These are phyloP conservation scores for Tympanuchus pallidicinctus DNA, from an alignment of 2,113 vertebrate genomes.

Conservation along the genomic window DNA sequence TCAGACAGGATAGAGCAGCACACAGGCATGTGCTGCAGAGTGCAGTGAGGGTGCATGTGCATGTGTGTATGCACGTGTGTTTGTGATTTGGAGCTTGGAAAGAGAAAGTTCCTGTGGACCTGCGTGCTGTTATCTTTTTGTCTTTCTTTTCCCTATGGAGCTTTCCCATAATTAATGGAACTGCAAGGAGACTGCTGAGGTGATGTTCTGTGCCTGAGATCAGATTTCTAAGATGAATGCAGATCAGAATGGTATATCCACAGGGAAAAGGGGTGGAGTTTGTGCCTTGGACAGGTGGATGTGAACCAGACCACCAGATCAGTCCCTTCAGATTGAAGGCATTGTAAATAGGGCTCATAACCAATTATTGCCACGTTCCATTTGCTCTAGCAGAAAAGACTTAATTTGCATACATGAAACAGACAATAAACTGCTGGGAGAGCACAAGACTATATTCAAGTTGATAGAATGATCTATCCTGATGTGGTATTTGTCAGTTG, in stretches of 20 bases:
- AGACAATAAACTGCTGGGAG: not conserved
- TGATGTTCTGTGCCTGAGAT: not conserved
- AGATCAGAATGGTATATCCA: not conserved
- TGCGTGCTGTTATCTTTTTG: not conserved
- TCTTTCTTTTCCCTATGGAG: not conserved
- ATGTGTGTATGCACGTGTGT: too few relatives aligned
- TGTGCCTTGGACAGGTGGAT: not conserved
- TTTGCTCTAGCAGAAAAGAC: not conserved
- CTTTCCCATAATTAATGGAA: not conserved
- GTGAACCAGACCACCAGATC: not conserved
- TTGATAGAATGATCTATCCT: not conserved
- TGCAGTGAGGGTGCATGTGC: not conserved
- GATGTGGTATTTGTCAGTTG: not conserved
- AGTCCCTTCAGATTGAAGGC: not conserved
- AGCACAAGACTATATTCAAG: not conserved
- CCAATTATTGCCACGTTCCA: not conserved
- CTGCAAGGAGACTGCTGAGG: not conserved
- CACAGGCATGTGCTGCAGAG: not conserved
- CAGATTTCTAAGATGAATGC: not conserved
- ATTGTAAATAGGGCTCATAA: not conserved
- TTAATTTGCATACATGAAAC: not conserved
- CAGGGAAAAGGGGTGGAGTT: not conserved
- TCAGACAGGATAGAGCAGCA: not conserved
- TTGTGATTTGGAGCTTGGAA: not conserved
- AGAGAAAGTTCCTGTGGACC: not conserved